Base-by-base conservation (phyloP, 2,113 vertebrate species). In the Peromyscus maniculatus region DNA sequence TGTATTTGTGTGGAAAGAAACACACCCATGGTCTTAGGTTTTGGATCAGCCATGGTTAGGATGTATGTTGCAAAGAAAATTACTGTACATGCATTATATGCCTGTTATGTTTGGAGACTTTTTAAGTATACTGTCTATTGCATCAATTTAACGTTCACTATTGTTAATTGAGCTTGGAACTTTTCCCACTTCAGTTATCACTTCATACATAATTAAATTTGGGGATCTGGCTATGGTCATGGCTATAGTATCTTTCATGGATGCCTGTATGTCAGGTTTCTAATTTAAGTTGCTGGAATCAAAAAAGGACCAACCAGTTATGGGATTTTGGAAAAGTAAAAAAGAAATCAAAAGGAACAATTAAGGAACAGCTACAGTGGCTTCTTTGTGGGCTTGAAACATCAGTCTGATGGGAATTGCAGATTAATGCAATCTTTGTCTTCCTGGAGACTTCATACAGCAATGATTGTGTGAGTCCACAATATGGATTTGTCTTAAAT, bases 171-270 rank as follows among this genome's bases (percentile, higher is more conserved):
- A 86, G 19, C 62, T 87, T 79, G 74, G 28, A 96, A 90, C 19
- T n/a, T 88, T 88, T 95, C 83, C 55, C 52, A 43, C 92, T 97
- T 94, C 94, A 93, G 92, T 94, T 95, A 71, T 89, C 39, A 75
- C 96, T 97, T 96, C 82, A 95, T 57, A 79, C 36, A 39, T 90
- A 95, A 88, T 96, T 96, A 97, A 93, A 95, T 97, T 94, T 66
- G 31, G 78, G 31, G 9, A 9, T 95, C 77, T 89, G 59, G 57
- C 67, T 43, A 57, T 92, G 52, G 16, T 31, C 52, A 91, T 55
- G 72, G 55, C 89, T 89, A 91, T 8, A 52, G 33, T 75, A 91
- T 94, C 57, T 83, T 96, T 96, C 87, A 87, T 39, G 88, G 72
- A 83, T 96, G 59, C 57, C 78, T 95, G 17, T 49, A 22, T 46